Evolutionary conservation across 2,113 vertebrate species (phyloP).

Genomic region (Neodon shergylaensis): DNA sequence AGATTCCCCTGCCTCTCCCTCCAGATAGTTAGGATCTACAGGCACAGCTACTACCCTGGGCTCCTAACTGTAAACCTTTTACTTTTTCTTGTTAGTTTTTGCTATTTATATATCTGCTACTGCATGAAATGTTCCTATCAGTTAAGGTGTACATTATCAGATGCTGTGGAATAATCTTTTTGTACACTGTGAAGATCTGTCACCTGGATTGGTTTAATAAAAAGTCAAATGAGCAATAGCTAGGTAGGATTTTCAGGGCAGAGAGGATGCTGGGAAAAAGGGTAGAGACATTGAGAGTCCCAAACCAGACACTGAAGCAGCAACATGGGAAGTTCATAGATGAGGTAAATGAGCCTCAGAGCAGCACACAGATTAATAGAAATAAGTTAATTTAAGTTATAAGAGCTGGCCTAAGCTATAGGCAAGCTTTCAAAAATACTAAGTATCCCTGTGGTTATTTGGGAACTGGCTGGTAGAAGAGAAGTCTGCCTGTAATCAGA

Average conservation of each 20-base stretch:
- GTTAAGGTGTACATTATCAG: slow-evolving; percentile 6
- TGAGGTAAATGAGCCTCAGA: neutral
- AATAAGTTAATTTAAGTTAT: neutral
- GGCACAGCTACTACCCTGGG: neutral
- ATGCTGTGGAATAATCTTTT: neutral
- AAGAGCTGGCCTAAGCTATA: neutral
- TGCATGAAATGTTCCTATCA: slow-evolving; percentile 31
- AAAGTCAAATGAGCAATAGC: neutral
- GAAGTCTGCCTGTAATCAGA: neutral
- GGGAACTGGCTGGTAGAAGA: neutral
- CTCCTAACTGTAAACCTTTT: neutral
- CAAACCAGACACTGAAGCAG: neutral
- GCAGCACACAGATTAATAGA: neutral
- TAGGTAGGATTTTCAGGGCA: neutral
- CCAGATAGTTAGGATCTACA: neutral
- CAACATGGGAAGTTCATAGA: neutral
- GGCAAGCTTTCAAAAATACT: neutral
- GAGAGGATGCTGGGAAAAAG: neutral
- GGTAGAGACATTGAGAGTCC: neutral
- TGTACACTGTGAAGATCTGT: neutral
- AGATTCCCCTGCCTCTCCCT: neutral
- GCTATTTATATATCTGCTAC: slow-evolving; percentile 45
- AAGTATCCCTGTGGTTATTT: neutral
- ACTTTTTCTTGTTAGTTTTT: slow-evolving; percentile 4
- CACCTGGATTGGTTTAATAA: neutral